Evolutionary conservation across 2,797 vertebrate genomes (phyloP).

Genomic region (Knipowitschia caucasica): DNA sequence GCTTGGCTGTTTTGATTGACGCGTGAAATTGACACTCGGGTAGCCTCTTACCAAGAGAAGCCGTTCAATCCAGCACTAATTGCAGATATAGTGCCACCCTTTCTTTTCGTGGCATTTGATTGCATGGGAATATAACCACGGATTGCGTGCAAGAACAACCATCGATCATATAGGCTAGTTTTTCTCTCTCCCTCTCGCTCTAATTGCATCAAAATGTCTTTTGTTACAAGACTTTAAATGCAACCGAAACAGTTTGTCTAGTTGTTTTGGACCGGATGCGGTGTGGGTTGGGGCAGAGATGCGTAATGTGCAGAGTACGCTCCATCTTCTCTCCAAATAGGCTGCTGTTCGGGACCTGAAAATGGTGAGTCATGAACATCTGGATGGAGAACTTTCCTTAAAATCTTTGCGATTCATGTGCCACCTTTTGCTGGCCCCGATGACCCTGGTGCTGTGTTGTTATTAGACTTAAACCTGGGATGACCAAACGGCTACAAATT

Average conservation of each 20-base stretch:
- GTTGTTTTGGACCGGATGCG: constrained; percentile 68
- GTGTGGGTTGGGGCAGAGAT: constrained; percentile 65
- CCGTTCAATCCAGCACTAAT: constrained; percentile 73
- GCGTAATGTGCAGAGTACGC: constrained; percentile 64
- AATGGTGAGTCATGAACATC: constrained; percentile 72
- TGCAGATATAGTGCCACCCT: constrained; percentile 66
- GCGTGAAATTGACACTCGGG: constrained; percentile 72
- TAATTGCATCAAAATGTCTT: constrained; percentile 72
- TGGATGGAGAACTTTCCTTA: constrained; percentile 37
- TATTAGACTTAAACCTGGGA: neutral
- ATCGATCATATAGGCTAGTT: constrained; percentile 57
- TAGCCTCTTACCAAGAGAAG: constrained; percentile 62
- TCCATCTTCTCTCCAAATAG: constrained; percentile 67
- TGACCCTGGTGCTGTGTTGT: no score
- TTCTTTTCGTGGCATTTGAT: constrained; percentile 70
- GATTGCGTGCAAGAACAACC: constrained; percentile 51
- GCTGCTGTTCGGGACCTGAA: constrained; percentile 55
- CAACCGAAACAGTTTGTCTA: constrained; percentile 55
- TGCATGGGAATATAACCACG: constrained; percentile 62
- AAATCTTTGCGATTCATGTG: no score
- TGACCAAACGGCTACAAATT: neutral
- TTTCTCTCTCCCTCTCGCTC: constrained; percentile 14
- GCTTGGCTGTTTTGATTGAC: constrained; percentile 67
- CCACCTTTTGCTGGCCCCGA: no score
- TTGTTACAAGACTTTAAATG: constrained; percentile 75